Evolutionary conservation across 2,888 invertebrate species (phyloP), one percentile per base, ranked within the genome.

Genomic region (Erynnis tages): DNA sequence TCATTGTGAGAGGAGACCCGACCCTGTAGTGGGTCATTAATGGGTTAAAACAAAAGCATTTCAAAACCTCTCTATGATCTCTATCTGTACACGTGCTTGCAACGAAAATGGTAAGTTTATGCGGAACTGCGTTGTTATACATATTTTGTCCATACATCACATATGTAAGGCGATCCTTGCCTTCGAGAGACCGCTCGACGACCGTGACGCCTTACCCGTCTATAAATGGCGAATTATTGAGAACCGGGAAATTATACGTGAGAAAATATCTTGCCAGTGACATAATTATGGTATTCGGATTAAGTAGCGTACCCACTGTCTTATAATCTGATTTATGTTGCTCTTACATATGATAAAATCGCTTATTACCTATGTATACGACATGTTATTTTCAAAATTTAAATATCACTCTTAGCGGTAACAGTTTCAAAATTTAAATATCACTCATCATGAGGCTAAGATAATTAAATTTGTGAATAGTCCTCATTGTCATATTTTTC

Each of bases 111-210:
- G 48, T 32, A 13, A 27, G 7, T 29, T 37, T 25, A 50, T 44
- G 43, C 50, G 50, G 50, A 50, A 50, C 40, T 49, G 10, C 6
- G 29, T 17, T 8, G 0, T 5, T 16, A 35, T 4, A 37, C 43
- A 50, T 54, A 48, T 54, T 48, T 38, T 47, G 19, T 19, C 35
- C 49, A 50, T 52, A 45, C 49, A 37, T 53, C 44, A 54, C 14
- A 14, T 6, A 54, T 53, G 21, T 56, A 60, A 43, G 62, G 61
- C n/a, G 17, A 29, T 40, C n/a, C 43, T 53, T 37, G 54, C 49
- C 53, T 62, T 43, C 11, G 14, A 14, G 43, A 63, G 65, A 65
- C 63, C 49, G 60, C 62, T 53, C 38, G 62, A 58, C 63, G 65
- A 44, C 63, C 63, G 32, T 63, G 63, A 59, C 54, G 48, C 45